Base-by-base conservation (phyloP, 2,888 invertebrate genomes). In the Apotomis capreana region DNA sequence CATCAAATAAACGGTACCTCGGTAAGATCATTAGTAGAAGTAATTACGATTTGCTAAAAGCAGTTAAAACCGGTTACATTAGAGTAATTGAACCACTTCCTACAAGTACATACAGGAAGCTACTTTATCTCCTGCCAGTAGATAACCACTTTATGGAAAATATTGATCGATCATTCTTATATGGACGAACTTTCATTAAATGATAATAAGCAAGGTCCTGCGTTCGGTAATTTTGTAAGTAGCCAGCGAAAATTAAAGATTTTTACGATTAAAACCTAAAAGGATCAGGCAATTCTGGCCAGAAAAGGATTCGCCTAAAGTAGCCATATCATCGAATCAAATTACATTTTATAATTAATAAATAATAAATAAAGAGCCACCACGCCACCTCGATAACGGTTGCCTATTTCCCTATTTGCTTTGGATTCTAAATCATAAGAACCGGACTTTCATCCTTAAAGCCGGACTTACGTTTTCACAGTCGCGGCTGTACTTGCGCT, bases 151-250 rank as follows among this genome's bases (percentile, higher is more conserved):
- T 4, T 36, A 26, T 15, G 49, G 60, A 49, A 49, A 46, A 59
- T 60, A 6, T 61, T 71, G 62, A 71, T 71, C 61, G 61, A 62
- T 61, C 37, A 70, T 40, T 57, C 67, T 71, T 67, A 44, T 71
- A 71, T 36, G 67, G 61, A 51, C 51, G 67, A 13, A 44, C 9
- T 62, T 62, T 60, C 54, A 61, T 68, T 57, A 68, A 55, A 8
- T 58, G 44, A 65, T 64, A 52, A 40, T 9, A 49, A 59, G 13
- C 36, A 36, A n/a, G n/a, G 9, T 5, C n/a, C 9, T 9, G 12
- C 6, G 4, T 0, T 40, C 40, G 40, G 40, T 40, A 40, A 40
- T 40, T 40, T 4, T 40, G 40, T 40, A 26, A 26, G 3, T 4
- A 6, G 40, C 40, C 40, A 6, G 5, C 40, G 40, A 40, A 44